Conservation (phyloP, 2,888 invertebrate genomes). For the Apoda limacodes region DNA sequence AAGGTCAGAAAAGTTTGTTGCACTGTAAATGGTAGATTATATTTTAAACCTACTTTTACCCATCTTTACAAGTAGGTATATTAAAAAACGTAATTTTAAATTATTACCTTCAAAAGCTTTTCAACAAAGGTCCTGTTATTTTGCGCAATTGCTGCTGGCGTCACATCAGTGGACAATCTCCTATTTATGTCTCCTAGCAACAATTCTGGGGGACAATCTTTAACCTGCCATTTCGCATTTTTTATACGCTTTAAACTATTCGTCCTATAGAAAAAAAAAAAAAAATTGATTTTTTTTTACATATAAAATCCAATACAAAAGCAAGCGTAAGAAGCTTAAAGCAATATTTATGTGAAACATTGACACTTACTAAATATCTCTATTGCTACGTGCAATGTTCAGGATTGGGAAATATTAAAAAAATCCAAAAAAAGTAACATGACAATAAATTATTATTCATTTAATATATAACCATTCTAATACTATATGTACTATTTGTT, state of each 20-base stretch:
- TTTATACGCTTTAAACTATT: slow-evolving; percentile 73
- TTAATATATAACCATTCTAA: too few relatives aligned
- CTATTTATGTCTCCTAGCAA: slow-evolving; percentile 59
- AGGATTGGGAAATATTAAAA: too few relatives aligned
- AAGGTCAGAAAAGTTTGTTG: too few relatives aligned
- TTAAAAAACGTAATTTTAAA: not conserved
- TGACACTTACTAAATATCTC: too few relatives aligned
- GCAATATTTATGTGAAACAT: too few relatives aligned
- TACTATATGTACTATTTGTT: too few relatives aligned
- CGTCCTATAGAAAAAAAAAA: slow-evolving; percentile 57
- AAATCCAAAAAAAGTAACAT: too few relatives aligned
- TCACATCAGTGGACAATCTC: slow-evolving; percentile 74
- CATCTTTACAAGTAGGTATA: too few relatives aligned
- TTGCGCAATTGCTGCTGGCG: slow-evolving; percentile 92
- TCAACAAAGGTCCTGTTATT: slow-evolving; percentile 99
- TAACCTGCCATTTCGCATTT: slow-evolving; percentile 72
- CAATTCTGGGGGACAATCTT: slow-evolving; percentile 69
- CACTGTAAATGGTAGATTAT: too few relatives aligned
- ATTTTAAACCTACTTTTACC: too few relatives aligned
- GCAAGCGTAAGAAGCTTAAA: slow-evolving; percentile 34
- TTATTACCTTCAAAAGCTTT: slow-evolving; percentile 89
- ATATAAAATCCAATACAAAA: slow-evolving; percentile 10
- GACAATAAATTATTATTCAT: too few relatives aligned
- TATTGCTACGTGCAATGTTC: too few relatives aligned
- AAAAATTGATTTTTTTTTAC: slow-evolving; percentile 13